A percentile compares a stretch with the other conserved stretches of the same genome.
These are phyloP conservation scores for Caenorhabditis drosophilae DNA, from an alignment of 2,888 invertebrate species.

Conservation along the genomic window DNA sequence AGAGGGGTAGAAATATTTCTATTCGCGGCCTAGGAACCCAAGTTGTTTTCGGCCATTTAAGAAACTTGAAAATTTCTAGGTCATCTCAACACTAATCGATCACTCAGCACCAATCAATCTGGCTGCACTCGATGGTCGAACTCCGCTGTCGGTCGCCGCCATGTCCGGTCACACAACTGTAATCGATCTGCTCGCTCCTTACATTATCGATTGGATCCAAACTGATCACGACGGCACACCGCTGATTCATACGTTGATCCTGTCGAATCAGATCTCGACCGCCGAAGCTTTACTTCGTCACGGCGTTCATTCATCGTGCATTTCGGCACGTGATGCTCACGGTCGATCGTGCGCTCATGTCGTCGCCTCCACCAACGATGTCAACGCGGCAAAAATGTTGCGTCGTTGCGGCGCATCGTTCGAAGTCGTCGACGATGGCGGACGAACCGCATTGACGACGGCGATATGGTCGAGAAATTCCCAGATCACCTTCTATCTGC, in stretches of 20 bases:
- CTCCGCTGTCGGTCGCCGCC: slow-evolving; percentile 76
- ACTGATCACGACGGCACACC: slow-evolving; percentile 48
- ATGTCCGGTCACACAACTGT: slow-evolving; percentile 78
- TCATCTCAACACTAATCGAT: slow-evolving; percentile 11
- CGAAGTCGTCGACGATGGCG: slow-evolving; percentile 41
- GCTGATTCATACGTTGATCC: slow-evolving; percentile 45
- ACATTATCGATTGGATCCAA: slow-evolving; percentile 40
- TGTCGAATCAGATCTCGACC: slow-evolving; percentile 74
- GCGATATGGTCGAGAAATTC: slow-evolving; percentile 48
- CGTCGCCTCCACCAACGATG: slow-evolving; percentile 70
- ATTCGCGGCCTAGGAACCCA: too few relatives aligned
- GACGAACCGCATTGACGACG: slow-evolving; percentile 50
- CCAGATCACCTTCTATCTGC: slow-evolving; percentile 34
- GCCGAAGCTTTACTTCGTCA: slow-evolving; percentile 76
- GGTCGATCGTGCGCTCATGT: slow-evolving; percentile 77
- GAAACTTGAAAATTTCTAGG: too few relatives aligned
- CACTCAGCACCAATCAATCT: slow-evolving; percentile 29
- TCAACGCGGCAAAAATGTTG: slow-evolving; percentile 46
- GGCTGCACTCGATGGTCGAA: slow-evolving; percentile 80
- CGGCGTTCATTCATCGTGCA: slow-evolving; percentile 72
- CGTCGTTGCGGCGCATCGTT: slow-evolving; percentile 33
- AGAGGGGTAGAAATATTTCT: too few relatives aligned
- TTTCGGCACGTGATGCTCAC: slow-evolving; percentile 71
- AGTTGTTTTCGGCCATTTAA: too few relatives aligned
- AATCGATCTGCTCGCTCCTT: slow-evolving; percentile 28